Conservation (phyloP, 2,797 vertebrate species). For the Schizopygopsis malacanthus region DNA sequence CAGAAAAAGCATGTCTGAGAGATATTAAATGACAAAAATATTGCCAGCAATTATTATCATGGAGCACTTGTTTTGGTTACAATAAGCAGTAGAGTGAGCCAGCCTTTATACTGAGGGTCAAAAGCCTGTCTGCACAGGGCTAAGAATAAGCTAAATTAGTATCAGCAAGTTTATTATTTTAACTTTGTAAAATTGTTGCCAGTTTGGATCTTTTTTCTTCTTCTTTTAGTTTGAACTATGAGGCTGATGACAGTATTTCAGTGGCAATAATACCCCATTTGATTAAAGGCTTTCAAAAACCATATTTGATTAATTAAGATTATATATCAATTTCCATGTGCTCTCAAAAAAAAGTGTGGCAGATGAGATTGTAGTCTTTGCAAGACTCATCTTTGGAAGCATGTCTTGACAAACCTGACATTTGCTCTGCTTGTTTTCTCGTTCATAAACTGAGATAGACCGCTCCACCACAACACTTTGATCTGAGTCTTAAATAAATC, state of each 20-base stretch:
- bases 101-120: not conserved
- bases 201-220: not conserved
- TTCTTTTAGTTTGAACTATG: not conserved
- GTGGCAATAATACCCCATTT: not conserved
- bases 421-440: slow-evolving; percentile 17
- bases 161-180: not conserved
- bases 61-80: not conserved
- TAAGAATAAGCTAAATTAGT: not conserved
- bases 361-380: slow-evolving; percentile 1
- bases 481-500: slow-evolving; percentile 60
- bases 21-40: not conserved
- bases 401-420: slow-evolving; percentile 35
- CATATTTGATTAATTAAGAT: not conserved
- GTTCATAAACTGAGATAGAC: slow-evolving; percentile 45
- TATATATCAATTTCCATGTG: not conserved
- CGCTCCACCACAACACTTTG: slow-evolving; percentile 50
- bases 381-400: slow-evolving; percentile 6
- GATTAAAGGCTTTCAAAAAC: not conserved
- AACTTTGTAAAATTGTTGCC: not conserved
- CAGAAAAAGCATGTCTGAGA: not conserved
- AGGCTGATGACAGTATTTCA: not conserved
- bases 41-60: too few relatives aligned
- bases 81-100: not conserved
- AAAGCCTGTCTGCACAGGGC: not conserved
- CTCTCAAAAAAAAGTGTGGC: slow-evolving; percentile 5